phyloP scores from a whole-genome alignment of 2,888 invertebrate genomes.

The Chrysolina haemoptera region DNA sequence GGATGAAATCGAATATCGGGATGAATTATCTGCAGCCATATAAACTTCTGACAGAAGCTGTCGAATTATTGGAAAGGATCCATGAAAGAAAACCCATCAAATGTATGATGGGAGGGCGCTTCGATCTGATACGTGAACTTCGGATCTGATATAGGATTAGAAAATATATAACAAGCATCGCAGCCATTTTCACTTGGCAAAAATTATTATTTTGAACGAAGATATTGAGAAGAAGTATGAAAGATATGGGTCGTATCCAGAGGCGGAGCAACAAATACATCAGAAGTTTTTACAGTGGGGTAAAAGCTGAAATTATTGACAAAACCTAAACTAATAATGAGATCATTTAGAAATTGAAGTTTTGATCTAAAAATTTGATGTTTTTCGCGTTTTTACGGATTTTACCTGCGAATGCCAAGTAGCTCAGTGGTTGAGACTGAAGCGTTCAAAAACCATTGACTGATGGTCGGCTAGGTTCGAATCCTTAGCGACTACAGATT shows the following conservation, averaged over 20 bases:
- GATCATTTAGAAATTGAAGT: no score
- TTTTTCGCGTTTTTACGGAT: no score
- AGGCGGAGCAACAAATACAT: background rate
- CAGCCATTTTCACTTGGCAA: background rate
- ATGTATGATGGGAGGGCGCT: slow-evolving; percentile 6
- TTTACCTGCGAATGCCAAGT: no score
- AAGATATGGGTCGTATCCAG: background rate
- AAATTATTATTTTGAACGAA: background rate
- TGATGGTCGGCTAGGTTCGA: no score
- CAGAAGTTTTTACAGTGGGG: background rate
- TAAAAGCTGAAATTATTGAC: no score
- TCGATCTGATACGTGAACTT: slow-evolving; percentile 11
- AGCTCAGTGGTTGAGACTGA: no score
- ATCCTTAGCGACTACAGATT: no score
- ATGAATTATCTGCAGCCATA: slow-evolving; percentile 16
- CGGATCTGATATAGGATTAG: slow-evolving; percentile 14
- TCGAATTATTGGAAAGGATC: slow-evolving; percentile 28
- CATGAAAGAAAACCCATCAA: slow-evolving; percentile 33
- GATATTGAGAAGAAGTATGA: background rate
- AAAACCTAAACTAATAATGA: no score
- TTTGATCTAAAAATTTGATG: no score
- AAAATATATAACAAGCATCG: background rate
- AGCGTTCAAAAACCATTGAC: no score
- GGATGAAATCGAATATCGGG: slow-evolving; percentile 27
- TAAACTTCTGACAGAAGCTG: slow-evolving; percentile 23